phyloP scores from a whole-genome alignment of 1,140 invertebrate species.

The Telenomus remus region DNA sequence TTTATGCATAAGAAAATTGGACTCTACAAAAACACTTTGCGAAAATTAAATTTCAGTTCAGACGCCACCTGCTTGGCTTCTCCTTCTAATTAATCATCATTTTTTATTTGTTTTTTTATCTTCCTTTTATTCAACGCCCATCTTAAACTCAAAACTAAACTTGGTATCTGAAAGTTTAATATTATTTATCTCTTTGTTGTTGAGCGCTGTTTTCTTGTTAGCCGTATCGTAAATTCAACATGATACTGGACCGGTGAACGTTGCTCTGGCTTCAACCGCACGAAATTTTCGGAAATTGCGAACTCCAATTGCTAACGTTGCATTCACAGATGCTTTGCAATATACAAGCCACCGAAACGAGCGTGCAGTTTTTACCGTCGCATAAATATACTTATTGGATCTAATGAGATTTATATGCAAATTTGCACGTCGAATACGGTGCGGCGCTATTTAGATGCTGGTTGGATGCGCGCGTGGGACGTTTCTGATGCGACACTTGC shows the following conservation, averaged over 20 bases:
- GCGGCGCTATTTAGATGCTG: slow-evolving; percentile 32
- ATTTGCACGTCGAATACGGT: slow-evolving; percentile 39
- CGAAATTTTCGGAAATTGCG: slow-evolving; percentile 40
- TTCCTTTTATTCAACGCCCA: slow-evolving; percentile 2
- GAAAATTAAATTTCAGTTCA: not conserved
- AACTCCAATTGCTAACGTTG: slow-evolving; percentile 34
- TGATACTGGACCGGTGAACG: slow-evolving; percentile 27
- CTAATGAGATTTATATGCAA: slow-evolving; percentile 55
- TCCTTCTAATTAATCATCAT: slow-evolving; percentile 12
- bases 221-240: slow-evolving; percentile 43
- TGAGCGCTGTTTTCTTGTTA: slow-evolving; percentile 35
- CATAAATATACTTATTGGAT: slow-evolving; percentile 52
- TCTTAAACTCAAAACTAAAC: slow-evolving; percentile 6
- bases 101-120: slow-evolving; percentile 25
- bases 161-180: slow-evolving; percentile 18
- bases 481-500: slow-evolving; percentile 15
- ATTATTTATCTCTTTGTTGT: slow-evolving; percentile 43
- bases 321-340: slow-evolving; percentile 32
- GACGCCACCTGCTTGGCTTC: slow-evolving; percentile 3
- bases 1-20: no score
- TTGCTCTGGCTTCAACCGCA: slow-evolving; percentile 30
- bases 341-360: slow-evolving; percentile 42
- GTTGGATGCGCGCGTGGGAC: slow-evolving; percentile 25
- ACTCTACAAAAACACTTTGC: no score
- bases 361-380: slow-evolving; percentile 45